Evolutionary conservation across 2,888 invertebrate genomes (phyloP).

Genomic region (Peribatodes rhomboidaria): DNA sequence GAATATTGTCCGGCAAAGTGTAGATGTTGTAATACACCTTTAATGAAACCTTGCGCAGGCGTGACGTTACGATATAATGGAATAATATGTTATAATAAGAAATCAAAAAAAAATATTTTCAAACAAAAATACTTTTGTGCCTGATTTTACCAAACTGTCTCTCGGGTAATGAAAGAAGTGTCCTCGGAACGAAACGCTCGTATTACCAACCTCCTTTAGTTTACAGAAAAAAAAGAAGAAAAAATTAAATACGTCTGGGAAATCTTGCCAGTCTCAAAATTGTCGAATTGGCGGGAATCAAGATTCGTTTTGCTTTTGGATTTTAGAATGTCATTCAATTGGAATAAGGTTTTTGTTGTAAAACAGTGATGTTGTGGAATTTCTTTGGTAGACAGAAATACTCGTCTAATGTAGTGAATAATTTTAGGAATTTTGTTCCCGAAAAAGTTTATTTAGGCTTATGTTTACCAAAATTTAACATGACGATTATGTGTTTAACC

Average conservation of each 20-base stretch:
- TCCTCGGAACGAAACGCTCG: slow-evolving; percentile 61
- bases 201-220: slow-evolving; percentile 62
- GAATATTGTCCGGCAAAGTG: too few relatives aligned
- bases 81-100: too few relatives aligned
- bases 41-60: too few relatives aligned
- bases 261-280: slow-evolving; percentile 52
- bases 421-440: too few relatives aligned
- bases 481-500: too few relatives aligned
- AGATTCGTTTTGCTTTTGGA: slow-evolving; percentile 7
- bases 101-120: background rate
- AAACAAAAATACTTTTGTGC: slow-evolving; percentile 55
- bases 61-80: too few relatives aligned
- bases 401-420: too few relatives aligned
- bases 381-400: too few relatives aligned
- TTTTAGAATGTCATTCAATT: slow-evolving; percentile 15
- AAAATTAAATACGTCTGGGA: slow-evolving; percentile 59
- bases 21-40: too few relatives aligned
- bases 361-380: background rate
- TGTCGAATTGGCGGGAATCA: slow-evolving; percentile 40
- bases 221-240: slow-evolving; percentile 54
- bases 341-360: background rate
- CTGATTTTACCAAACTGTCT: slow-evolving; percentile 64
- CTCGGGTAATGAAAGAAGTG: slow-evolving; percentile 71
- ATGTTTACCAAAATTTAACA: too few relatives aligned
- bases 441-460: too few relatives aligned